phyloP scores from a whole-genome alignment of 2,797 vertebrate genomes.

The Alcedo quadribrachys region DNA sequence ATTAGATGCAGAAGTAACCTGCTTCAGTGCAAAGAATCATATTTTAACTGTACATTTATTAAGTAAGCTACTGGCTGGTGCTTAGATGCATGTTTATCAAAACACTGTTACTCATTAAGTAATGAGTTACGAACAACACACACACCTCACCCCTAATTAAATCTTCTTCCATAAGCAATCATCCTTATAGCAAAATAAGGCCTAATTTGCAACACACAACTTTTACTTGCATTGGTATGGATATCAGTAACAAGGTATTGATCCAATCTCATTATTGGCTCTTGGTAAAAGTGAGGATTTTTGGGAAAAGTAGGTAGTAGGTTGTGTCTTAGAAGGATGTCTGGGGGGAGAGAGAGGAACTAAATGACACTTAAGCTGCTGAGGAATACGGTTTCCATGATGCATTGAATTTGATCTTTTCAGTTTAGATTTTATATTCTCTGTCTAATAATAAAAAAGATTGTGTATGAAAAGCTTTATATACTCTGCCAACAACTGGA shows the following conservation, averaged over 20 bases:
- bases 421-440: conserved; percentile 52
- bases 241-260: neutral
- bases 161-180: conserved; percentile 31
- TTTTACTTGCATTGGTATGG: conserved; percentile 4
- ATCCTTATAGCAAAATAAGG: conserved; percentile 36
- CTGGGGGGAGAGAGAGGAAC: neutral
- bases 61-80: conserved; percentile 55
- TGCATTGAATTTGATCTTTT: conserved; percentile 54
- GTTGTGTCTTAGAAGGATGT: neutral
- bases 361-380: neutral
- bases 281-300: neutral
- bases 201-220: conserved; percentile 50
- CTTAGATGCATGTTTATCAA: conserved; percentile 73
- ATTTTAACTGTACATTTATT: conserved; percentile 59
- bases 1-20: conserved; percentile 55
- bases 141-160: neutral
- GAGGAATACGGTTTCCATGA: conserved; percentile 66
- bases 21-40: conserved; percentile 46
- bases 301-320: neutral
- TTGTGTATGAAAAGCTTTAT: conserved; percentile 66
- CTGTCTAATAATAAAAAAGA: conserved; percentile 49
- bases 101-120: conserved; percentile 57
- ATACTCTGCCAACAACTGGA: conserved; percentile 67
- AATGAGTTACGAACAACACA: conserved; percentile 44
- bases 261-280: neutral